Conservation (phyloP, 2,797 vertebrate genomes). For the Brotula barbata region DNA sequence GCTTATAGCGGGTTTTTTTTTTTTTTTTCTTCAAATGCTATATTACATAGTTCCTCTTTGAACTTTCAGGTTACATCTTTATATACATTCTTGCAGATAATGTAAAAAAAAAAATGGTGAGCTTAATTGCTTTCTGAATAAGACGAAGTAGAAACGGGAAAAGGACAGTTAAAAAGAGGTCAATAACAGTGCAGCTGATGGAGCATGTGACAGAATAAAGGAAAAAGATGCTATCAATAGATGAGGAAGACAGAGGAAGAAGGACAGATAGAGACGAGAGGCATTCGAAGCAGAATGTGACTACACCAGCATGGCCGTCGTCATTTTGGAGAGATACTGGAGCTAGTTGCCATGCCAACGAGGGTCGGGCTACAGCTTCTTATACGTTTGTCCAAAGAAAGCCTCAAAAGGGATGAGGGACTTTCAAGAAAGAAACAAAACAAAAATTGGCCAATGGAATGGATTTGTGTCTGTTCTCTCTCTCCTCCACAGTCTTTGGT, state of each 20-base stretch:
- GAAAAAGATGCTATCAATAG: constrained; percentile 8
- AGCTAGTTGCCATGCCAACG: constrained; percentile 72
- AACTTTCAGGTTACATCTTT: constrained; percentile 31
- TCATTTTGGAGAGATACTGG: constrained; percentile 41
- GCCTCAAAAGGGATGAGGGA: constrained; percentile 39
- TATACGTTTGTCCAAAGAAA: constrained; percentile 31
- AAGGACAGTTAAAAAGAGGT: neutral
- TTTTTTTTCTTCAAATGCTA: constrained; percentile 41
- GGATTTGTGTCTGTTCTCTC: constrained; percentile 14
- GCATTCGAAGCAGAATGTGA: constrained; percentile 12
- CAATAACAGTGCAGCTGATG: constrained; percentile 2
- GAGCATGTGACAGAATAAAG: constrained; percentile 8
- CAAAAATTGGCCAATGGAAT: constrained; percentile 2
- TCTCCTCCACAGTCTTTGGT: constrained; percentile 6
- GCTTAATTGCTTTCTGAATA: constrained; percentile 45
- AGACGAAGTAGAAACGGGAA: neutral
- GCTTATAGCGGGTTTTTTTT: no score
- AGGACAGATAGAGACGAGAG: constrained; percentile 11
- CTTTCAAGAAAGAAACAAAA: constrained; percentile 29
- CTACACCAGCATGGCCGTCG: constrained; percentile 36
- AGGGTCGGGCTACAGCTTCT: constrained; percentile 29
- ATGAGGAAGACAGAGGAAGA: constrained; percentile 8
- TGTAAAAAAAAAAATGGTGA: constrained; percentile 55
- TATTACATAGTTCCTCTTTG: constrained; percentile 48
- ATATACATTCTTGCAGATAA: constrained; percentile 46